Evolutionary conservation across 1,140 invertebrate genomes (phyloP), one percentile per base, ranked within the genome.

Genomic region (Lordiphosa collinella): DNA sequence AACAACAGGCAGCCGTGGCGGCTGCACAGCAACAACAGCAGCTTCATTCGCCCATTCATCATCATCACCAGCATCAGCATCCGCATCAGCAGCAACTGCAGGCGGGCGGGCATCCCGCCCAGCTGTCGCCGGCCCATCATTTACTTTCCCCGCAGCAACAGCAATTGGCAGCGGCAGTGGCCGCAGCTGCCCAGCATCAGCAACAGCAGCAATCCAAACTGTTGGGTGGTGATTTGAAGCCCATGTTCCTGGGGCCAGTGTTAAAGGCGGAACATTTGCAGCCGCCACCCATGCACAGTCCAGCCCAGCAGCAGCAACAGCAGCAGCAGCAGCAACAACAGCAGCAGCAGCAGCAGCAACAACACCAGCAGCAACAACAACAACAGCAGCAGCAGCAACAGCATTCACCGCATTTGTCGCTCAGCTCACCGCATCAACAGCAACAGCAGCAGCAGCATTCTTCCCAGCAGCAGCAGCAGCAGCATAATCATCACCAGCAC

Each of bases 11-110:
- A 22, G 18, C 18, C 18, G 18, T 22, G 6, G 82, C 40, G 11
- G 22, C 40, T 12, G 40, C 40, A 5, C 86, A 91, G 82, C 84
- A 73, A 5, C 91, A 91, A 7, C 91, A 91, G 88, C 65, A 91
- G 90, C 48, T 72, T 46, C 70, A 68, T 12, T 89, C 44, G 85
- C 89, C 14, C 84, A 89, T 50, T 73, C 89, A 86, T 11, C 68
- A 76, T 51, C 87, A 87, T 13, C 84, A 85, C 9, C 84, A 72
- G 7, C 90, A 91, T 62, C 89, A 91, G 88, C 80, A 91, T 89
- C 60, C 91, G 89, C 89, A 86, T 16, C 80, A 80, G 63, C 88
- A 86, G 14, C 78, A 80, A 51, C 57, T 36, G 46, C 56, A 40
- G 34, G 34, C 85, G 86, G 74, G 11, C 71, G 40, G 60, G 14